These are phyloP conservation scores for Platichthys stellatus DNA, from an alignment of 2,113 vertebrate genomes.

Conservation along the genomic window DNA sequence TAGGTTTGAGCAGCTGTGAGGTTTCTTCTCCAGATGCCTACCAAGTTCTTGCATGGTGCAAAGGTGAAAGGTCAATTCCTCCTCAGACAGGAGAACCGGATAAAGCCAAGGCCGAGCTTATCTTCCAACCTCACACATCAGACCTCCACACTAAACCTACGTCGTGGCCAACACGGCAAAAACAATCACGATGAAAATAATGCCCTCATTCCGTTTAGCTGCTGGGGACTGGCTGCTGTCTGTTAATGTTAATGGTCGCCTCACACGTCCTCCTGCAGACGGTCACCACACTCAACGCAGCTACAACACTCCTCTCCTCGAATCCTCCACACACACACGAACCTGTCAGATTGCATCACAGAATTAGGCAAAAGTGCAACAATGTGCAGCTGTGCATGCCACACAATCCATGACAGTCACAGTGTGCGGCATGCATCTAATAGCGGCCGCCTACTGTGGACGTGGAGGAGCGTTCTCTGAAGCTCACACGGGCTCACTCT, in stretches of 20 bases:
- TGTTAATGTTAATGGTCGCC: conserved; percentile 1
- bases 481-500: conserved; percentile 10
- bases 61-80: conserved; percentile 47
- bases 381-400: conserved; percentile 57
- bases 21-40: conserved; percentile 9
- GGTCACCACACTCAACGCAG: background rate
- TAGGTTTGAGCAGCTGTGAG: background rate
- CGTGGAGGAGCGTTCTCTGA: conserved; percentile 27
- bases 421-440: conserved; percentile 9
- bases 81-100: conserved; percentile 19
- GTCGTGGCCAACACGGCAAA: background rate
- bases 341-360: conserved; percentile 42
- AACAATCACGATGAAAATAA: background rate
- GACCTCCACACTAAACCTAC: background rate
- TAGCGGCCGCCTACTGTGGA: conserved; percentile 7
- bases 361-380: conserved; percentile 15
- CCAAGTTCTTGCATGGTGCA: conserved; percentile 23
- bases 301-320: conserved; percentile 2
- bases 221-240: background rate
- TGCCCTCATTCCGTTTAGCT: background rate
- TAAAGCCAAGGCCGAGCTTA: conserved; percentile 16
- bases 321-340: conserved; percentile 5
- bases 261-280: background rate
- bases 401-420: conserved; percentile 21
- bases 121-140: conserved; percentile 18